phyloP scores from a whole-genome alignment of 2,797 vertebrate species.

The Bufotes viridis region DNA sequence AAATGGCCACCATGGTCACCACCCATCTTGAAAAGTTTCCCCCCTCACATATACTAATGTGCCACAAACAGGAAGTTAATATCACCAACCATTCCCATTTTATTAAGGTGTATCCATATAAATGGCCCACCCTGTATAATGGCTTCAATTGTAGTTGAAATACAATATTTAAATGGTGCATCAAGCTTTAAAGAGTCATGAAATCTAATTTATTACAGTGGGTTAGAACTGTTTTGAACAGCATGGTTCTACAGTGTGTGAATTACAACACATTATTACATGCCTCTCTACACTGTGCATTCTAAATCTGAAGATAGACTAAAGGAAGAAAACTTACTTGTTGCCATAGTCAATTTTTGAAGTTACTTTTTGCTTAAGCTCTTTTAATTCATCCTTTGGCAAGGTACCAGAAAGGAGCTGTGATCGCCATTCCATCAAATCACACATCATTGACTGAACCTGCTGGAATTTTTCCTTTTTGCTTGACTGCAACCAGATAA shows the following conservation, averaged over 20 bases:
- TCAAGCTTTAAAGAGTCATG: background rate
- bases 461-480: constrained; percentile 82
- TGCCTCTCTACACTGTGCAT: background rate
- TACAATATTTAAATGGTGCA: background rate
- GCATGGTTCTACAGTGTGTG: background rate
- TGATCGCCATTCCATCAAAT: constrained; percentile 96
- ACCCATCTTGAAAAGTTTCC: too few relatives aligned
- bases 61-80: too few relatives aligned
- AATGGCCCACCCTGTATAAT: too few relatives aligned
- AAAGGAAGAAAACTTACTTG: constrained; percentile 78
- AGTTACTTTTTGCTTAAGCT: constrained; percentile 98
- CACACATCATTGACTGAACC: constrained; percentile 92
- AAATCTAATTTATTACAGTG: background rate
- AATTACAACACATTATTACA: background rate
- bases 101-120: too few relatives aligned
- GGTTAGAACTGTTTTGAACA: background rate
- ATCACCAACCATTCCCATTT: too few relatives aligned
- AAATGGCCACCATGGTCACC: too few relatives aligned
- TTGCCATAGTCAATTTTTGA: constrained; percentile 98
- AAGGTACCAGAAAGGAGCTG: constrained; percentile 97
- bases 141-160: background rate
- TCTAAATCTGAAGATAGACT: background rate
- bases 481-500: constrained; percentile 76
- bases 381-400: constrained; percentile 96
- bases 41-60: too few relatives aligned